Evolutionary conservation across 2,797 vertebrate species (phyloP).

Genomic region (Lacerta agilis): DNA sequence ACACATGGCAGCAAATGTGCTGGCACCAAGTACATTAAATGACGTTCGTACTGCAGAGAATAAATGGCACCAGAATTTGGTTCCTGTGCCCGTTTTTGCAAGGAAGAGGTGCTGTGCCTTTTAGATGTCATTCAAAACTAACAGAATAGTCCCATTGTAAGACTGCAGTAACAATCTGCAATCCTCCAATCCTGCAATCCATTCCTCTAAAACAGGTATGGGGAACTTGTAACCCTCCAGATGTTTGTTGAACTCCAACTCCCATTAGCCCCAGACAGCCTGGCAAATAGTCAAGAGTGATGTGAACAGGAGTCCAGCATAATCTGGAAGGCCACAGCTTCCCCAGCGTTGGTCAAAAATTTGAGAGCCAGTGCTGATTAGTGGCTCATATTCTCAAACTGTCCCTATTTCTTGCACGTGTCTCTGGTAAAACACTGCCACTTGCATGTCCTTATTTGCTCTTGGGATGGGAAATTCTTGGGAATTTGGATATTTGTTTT

Average conservation of each 20-base stretch:
- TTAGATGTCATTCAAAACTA: neutral
- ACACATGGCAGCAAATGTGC: constrained; percentile 64
- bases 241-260: no score
- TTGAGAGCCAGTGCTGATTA: neutral
- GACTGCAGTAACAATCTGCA: neutral
- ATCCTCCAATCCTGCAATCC: neutral
- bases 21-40: constrained; percentile 61
- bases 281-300: no score
- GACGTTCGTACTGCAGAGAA: constrained; percentile 61
- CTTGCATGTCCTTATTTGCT: neutral
- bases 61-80: constrained; percentile 54
- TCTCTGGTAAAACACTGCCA: neutral
- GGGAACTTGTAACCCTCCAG: neutral
- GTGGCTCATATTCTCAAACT: neutral
- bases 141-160: neutral
- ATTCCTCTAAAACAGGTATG: neutral
- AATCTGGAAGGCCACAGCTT: neutral
- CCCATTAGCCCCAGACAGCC: no score
- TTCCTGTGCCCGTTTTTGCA: constrained; percentile 29
- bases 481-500: neutral
- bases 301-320: no score
- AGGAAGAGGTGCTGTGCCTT: constrained; percentile 8
- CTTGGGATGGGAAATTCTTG: neutral
- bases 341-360: neutral
- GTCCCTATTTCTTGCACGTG: neutral